A percentile compares a stretch with the other conserved stretches of the same genome.
These are phyloP conservation scores for Macroglossus sobrinus DNA, from an alignment of 2,113 vertebrate species.

Conservation along the genomic window DNA sequence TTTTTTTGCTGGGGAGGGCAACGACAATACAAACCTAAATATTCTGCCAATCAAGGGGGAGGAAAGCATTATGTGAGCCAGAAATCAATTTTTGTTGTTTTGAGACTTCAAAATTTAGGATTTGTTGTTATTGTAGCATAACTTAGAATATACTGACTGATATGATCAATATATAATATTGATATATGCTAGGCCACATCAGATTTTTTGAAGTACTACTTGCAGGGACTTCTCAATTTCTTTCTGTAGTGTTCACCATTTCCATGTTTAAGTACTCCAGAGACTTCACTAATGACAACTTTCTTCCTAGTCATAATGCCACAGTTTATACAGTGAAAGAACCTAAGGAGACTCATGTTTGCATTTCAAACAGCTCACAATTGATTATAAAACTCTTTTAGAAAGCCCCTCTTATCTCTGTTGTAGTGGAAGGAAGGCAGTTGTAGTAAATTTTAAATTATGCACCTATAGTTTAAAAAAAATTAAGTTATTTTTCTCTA, in stretches of 20 bases:
- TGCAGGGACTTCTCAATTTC: background rate
- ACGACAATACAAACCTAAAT: background rate
- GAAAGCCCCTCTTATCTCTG: background rate
- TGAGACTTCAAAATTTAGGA: background rate
- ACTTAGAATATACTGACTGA: background rate
- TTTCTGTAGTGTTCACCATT: background rate
- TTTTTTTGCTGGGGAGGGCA: background rate
- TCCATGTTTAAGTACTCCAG: background rate
- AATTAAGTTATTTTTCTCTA: background rate
- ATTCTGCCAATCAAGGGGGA: rapidly evolving
- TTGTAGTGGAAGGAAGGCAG: background rate
- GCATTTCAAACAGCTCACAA: background rate
- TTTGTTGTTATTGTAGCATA: background rate
- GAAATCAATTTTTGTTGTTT: background rate
- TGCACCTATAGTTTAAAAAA: background rate
- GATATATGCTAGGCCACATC: background rate
- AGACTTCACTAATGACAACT: background rate
- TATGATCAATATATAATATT: background rate
- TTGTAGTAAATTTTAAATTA: background rate
- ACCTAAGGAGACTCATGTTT: background rate
- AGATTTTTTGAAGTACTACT: background rate
- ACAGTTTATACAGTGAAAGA: background rate
- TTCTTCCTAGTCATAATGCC: background rate
- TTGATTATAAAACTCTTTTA: background rate
- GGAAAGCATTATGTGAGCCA: background rate